Conservation (phyloP, 2,113 vertebrate genomes). For the Zosterops borbonicus region DNA sequence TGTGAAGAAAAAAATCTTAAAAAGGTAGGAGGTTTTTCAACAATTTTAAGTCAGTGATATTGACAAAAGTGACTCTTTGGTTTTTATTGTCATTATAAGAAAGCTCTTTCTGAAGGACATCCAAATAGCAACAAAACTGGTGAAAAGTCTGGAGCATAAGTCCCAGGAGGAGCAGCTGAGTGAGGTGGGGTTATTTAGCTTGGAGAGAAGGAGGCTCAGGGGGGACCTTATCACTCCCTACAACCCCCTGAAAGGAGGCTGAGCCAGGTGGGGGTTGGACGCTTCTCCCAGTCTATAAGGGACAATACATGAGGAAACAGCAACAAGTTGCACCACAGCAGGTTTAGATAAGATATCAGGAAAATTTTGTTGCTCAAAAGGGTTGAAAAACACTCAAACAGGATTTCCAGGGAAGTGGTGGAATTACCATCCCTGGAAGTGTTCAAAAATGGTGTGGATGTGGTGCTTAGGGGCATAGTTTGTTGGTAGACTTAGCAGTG, state of each 20-base stretch:
- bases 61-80: not conserved
- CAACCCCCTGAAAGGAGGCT: rapidly evolving
- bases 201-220: not conserved
- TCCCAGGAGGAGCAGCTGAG: rapidly evolving
- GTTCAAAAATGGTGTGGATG: rapidly evolving
- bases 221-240: rapidly evolving
- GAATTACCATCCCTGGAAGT: not conserved
- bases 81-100: not conserved
- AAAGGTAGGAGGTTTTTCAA: not conserved
- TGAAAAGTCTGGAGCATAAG: not conserved
- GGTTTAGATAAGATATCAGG: not conserved
- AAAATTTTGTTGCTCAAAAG: not conserved
- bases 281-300: not conserved
- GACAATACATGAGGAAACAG: not conserved
- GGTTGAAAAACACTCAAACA: not conserved
- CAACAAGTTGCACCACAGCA: too few relatives aligned
- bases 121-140: not conserved
- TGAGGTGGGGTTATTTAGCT: rapidly evolving
- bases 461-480: not conserved
- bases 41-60: not conserved
- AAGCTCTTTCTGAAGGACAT: not conserved
- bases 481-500: not conserved
- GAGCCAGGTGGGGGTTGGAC: rapidly evolving
- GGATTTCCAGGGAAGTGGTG: not conserved
- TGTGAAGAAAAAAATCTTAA: not conserved